These are phyloP conservation scores for Etheostoma spectabile DNA, from an alignment of 2,113 vertebrate species.

Conservation along the genomic window DNA sequence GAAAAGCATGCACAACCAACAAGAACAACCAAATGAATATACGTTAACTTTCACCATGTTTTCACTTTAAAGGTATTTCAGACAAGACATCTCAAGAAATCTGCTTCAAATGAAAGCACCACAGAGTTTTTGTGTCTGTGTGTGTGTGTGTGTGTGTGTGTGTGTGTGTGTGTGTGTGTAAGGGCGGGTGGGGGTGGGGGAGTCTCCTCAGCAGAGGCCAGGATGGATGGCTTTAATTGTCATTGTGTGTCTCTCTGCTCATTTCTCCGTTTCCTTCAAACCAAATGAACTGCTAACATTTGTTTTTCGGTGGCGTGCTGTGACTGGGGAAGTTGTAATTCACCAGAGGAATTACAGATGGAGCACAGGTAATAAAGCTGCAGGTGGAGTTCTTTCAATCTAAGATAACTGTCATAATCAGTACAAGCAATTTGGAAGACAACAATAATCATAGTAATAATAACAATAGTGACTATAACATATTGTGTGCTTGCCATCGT, in stretches of 20 bases:
- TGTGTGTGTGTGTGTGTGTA: background rate
- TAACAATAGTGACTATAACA: background rate
- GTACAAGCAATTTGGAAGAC: constrained; percentile 49
- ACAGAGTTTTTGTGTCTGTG: background rate
- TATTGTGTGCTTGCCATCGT: background rate
- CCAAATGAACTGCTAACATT: constrained; percentile 88
- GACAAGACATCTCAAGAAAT: constrained; percentile 2
- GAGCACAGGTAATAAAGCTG: constrained; percentile 68
- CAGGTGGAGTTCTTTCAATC: constrained; percentile 67
- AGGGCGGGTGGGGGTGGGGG: background rate
- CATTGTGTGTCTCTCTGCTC: constrained; percentile 83
- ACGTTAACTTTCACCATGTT: constrained; percentile 13
- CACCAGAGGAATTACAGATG: constrained; percentile 52
- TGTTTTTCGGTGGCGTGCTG: constrained; percentile 80
- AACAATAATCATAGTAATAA: constrained; percentile 21
- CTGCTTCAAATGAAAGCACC: constrained; percentile 48
- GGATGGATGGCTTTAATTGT: constrained; percentile 87
- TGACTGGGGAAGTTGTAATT: constrained; percentile 82
- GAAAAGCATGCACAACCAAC: background rate
- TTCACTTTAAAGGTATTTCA: constrained; percentile 17
- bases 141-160: no score
- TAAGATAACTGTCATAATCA: constrained; percentile 59
- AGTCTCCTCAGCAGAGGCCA: constrained; percentile 26
- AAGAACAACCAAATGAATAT: constrained; percentile 23
- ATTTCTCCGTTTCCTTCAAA: constrained; percentile 86